Evolutionary conservation across 1,140 invertebrate genomes (phyloP), one percentile per base, ranked within the genome.

Genomic region (Drosophila simulans): DNA sequence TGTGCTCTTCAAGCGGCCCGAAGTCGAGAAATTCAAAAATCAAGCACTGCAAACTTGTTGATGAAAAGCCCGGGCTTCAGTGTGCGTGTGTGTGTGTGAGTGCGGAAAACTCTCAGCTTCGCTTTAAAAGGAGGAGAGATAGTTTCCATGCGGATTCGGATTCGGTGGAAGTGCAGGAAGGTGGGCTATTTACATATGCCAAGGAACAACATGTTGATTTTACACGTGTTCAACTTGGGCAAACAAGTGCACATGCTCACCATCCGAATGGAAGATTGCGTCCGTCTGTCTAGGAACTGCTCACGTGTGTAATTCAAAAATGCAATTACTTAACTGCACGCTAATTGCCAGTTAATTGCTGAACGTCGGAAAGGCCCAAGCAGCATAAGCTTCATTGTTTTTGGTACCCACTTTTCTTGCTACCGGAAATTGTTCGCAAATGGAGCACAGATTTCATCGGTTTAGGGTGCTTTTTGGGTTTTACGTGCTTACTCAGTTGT

Each of bases 21-120:
- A 88, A 88, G 83, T 83, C 84, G 62, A 73, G 48, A 89, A 77
- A 89, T 77, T 77, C 77, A 84, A 84, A 88, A 88, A 89, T 88
- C 83, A 89, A 77, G 75, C 60, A 48, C 60, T 77, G 66, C 68
- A 88, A 88, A 88, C 84, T 88, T 88, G 84, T 88, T 88, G 84
- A 88, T 77, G 77, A 71, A 84, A 84, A 84, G 60, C 72, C 85
- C 78, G 64, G 73, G 54, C 69, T 62, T 64, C 31, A 42, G 62
- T 66, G 37, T 22, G 20, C 20, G 37, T 42, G 62, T 70, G 42
- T 48, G 55, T 42, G 17, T 48, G 45, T 8, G 49, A 43, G 51
- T 46, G 46, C 39, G 40, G 54, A 37, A 60, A 68, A 78, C 60
- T 66, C 78, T 74, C 64, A 65, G 69, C 48, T 64, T 35, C 35